Evolutionary conservation across 1,140 invertebrate genomes (phyloP), one percentile per base, ranked within the genome.

Genomic region (Matsumurasca onukii): DNA sequence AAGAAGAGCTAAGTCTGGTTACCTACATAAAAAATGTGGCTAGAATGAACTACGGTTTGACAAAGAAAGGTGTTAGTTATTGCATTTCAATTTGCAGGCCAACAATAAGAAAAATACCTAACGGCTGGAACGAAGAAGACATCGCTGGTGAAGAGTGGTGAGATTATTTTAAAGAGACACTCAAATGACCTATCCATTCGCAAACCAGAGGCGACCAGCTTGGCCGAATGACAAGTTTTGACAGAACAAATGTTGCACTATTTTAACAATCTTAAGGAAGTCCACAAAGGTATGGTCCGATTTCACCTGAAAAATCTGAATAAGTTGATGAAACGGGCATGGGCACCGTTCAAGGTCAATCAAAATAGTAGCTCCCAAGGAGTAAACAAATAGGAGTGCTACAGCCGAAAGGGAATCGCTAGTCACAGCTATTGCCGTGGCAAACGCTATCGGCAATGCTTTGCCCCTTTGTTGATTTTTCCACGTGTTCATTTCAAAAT

Each of bases 401-500:
- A 76, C 72, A 22, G 74, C 51, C 30, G 78, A 79, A 73, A 70
- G 75, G 62, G 77, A 78, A 15, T 27, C 67, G n/a, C 68, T 71
- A 39, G 72, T 78, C 12, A 80, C 77, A 15, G 55, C 77, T 13
- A 67, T 68, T 59, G 34, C 68, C 31, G 66, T 69, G 15, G 72
- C 80, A 5, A 79, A 74, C 76, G 80, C 78, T 31, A 64, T 70
- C 55, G 78, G 78, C 48, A 74, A 74, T 69, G 52, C 29, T 15
- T 72, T 81, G 25, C 80, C 12, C 78, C 78, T 22, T 64, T 80
- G 31, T 75, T 80, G 51, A 71, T 80, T 45, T 82, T 80, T n/a
- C 65, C 75, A 77, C 52, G 79, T 9, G 72, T 74, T 27, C 73
- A 77, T 67, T 75, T 74, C 31, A 72, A 73, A n/a, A 68, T 74